A percentile compares a stretch with the other conserved stretches of the same genome.
These are phyloP conservation scores for Aselliscus stoliczkanus DNA, from an alignment of 2,797 vertebrate genomes.

Conservation along the genomic window DNA sequence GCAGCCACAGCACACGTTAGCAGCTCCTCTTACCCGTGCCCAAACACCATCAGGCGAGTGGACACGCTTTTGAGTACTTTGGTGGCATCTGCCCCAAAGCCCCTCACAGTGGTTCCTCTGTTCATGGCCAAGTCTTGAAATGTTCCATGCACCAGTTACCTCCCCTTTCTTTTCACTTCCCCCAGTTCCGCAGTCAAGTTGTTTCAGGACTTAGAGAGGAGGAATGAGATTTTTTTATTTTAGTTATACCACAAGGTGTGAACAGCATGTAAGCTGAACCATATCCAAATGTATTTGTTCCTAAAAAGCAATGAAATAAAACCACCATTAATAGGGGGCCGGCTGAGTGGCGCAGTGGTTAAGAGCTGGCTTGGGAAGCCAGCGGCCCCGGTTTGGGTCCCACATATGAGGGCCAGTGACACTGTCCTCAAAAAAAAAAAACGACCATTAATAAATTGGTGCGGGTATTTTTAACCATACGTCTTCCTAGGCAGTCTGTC, in stretches of 20 bases:
- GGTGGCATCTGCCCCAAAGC: background rate
- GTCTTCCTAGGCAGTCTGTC: background rate
- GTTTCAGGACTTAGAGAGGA: background rate
- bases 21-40: accelerated
- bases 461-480: background rate
- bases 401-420: too few species aligned
- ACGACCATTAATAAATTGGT: background rate
- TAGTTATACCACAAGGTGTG: background rate
- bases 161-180: background rate
- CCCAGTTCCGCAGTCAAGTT: background rate
- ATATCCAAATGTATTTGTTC: background rate
- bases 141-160: background rate
- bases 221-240: background rate
- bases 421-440: too few species aligned
- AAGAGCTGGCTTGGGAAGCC: too few species aligned
- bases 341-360: too few species aligned
- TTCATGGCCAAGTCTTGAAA: background rate
- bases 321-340: too few species aligned
- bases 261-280: background rate
- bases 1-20: accelerated
- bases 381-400: too few species aligned
- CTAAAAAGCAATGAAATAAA: background rate
- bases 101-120: accelerated
- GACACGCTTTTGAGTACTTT: too few species aligned
- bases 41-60: accelerated